Percentiles rank a stretch among this genome's conserved stretches.
phyloP scores from a whole-genome alignment of 2,888 invertebrate species.

The Caenorhabditis virilis region DNA sequence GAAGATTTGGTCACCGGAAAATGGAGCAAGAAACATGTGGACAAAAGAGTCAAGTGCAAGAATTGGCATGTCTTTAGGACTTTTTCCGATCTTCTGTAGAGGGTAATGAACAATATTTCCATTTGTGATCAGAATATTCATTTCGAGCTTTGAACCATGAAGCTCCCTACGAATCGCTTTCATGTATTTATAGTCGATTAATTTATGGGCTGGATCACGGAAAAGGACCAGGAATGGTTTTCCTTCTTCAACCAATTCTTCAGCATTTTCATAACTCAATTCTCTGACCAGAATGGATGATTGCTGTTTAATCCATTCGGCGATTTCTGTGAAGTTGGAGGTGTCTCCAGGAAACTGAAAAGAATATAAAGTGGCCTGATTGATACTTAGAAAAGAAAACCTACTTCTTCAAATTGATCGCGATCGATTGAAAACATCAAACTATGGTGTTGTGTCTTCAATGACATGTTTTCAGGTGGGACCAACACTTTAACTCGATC shows the following conservation, averaged over 20 bases:
- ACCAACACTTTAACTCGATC: constrained; percentile 12
- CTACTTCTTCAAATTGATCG: neutral
- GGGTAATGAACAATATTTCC: constrained; percentile 8
- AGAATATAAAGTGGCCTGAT: neutral
- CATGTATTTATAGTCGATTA: constrained; percentile 11
- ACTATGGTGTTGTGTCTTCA: constrained; percentile 21
- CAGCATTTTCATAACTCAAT: constrained; percentile 25
- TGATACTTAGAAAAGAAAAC: neutral
- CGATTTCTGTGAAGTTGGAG: constrained; percentile 18
- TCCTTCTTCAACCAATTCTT: constrained; percentile 20
- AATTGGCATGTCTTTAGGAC: constrained; percentile 9
- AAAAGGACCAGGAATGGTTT: constrained; percentile 23
- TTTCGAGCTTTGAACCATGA: too few species aligned
- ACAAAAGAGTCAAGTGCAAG: constrained; percentile 26
- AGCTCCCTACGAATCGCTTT: constrained; percentile 23
- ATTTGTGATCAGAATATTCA: too few species aligned
- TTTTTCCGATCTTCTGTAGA: constrained; percentile 5
- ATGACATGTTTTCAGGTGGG: constrained; percentile 2
- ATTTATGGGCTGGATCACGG: constrained; percentile 5
- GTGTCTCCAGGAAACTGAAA: constrained; percentile 10
- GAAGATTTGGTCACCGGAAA: constrained; percentile 19
- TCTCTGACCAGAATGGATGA: constrained; percentile 16
- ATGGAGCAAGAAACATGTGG: constrained; percentile 17
- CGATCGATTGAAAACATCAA: constrained; percentile 9
- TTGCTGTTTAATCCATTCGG: constrained; percentile 12